These are phyloP conservation scores for Cephus rjabovi DNA, from an alignment of 2,888 invertebrate genomes.

Conservation along the genomic window DNA sequence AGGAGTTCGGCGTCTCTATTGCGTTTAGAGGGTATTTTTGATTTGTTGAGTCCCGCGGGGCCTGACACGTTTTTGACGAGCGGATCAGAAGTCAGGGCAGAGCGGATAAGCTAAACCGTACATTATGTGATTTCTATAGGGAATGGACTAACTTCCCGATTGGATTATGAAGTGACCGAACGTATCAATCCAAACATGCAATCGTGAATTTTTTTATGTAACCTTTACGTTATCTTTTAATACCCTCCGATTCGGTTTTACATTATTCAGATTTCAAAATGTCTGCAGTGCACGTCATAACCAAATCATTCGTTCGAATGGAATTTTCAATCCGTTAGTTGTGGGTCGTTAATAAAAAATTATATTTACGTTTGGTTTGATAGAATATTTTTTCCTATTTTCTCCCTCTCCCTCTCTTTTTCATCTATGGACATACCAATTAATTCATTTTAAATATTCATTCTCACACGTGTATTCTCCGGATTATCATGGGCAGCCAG, in stretches of 20 bases:
- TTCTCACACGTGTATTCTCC: background rate
- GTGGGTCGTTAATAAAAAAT: too few species aligned
- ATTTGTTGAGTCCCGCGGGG: conserved; percentile 56
- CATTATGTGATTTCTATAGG: conserved; percentile 66
- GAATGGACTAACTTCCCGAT: conserved; percentile 63
- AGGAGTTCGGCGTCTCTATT: conserved; percentile 36
- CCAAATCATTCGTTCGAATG: background rate
- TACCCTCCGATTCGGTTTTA: background rate
- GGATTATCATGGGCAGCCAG: background rate
- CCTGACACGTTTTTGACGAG: background rate
- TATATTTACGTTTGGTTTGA: too few species aligned
- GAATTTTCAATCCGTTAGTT: too few species aligned
- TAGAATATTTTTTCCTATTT: too few species aligned
- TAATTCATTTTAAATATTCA: background rate
- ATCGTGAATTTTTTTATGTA: background rate
- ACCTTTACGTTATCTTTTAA: background rate
- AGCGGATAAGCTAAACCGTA: conserved; percentile 54
- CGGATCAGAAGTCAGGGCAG: background rate
- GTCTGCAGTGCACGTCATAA: background rate
- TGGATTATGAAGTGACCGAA: conserved; percentile 61
- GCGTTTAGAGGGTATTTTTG: conserved; percentile 56
- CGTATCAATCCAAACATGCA: background rate
- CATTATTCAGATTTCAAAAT: background rate
- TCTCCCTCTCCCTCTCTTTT: background rate
- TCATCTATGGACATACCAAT: too few species aligned